Conservation (phyloP, 2,797 vertebrate genomes). For the Enteromius mattozi region DNA sequence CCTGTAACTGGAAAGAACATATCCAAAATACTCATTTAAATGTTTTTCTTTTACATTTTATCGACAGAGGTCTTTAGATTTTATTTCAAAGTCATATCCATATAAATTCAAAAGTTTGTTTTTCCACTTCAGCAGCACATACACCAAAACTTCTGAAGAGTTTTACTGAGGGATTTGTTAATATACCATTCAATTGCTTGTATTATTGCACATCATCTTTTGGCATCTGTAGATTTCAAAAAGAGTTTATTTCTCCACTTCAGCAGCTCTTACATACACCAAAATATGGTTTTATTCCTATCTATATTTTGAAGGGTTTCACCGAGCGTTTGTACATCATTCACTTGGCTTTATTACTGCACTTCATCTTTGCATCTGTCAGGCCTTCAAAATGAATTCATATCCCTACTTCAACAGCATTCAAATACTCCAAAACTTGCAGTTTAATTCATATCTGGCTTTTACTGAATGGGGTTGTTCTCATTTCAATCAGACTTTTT, state of each 20-base stretch:
- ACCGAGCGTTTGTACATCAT: too few species aligned
- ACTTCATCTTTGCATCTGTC: background rate
- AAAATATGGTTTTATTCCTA: too few species aligned
- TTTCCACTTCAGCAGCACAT: background rate
- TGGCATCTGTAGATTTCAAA: too few species aligned
- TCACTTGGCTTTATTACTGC: background rate
- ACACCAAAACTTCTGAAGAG: background rate
- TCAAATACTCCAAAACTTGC: background rate
- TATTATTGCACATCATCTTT: too few species aligned
- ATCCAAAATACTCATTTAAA: background rate
- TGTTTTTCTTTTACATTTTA: background rate
- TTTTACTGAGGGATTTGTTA: background rate
- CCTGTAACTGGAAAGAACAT: background rate
- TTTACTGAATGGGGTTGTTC: background rate
- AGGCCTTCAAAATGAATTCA: background rate
- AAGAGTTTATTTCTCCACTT: too few species aligned
- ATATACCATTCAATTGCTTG: too few species aligned
- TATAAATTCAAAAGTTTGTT: background rate
- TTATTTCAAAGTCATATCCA: background rate
- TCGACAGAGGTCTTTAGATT: background rate
- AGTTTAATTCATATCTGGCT: background rate
- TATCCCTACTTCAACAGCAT: background rate
- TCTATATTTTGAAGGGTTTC: too few species aligned
- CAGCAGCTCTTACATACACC: too few species aligned
- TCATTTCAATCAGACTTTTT: background rate